A percentile compares a stretch with the other conserved stretches of the same genome.
Conservation (phyloP, 2,797 vertebrate genomes). For the Sphenodon punctatus region DNA sequence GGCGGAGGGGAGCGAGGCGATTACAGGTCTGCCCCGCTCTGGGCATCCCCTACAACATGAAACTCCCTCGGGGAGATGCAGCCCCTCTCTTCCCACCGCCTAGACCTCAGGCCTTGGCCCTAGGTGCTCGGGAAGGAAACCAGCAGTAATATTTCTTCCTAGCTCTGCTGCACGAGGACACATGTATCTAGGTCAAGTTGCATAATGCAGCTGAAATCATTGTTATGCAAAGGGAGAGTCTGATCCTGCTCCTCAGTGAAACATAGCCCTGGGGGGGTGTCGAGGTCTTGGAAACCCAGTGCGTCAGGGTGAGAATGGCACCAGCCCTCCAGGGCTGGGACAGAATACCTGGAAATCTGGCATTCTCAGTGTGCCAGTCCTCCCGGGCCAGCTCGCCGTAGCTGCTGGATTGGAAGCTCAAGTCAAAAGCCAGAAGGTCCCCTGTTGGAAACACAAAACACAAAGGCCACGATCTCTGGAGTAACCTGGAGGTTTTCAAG, state of each 20-base stretch:
- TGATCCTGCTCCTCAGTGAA: background rate
- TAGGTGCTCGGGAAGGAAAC: background rate
- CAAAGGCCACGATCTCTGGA: background rate
- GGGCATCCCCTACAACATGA: too few relatives aligned
- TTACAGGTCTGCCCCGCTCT: too few relatives aligned
- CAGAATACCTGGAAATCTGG: conserved; percentile 70
- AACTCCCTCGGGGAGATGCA: too few relatives aligned
- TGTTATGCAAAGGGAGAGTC: background rate
- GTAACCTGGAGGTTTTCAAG: too few relatives aligned
- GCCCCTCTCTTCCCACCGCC: background rate
- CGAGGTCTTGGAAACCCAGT: background rate
- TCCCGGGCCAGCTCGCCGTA: conserved; percentile 55
- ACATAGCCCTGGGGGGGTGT: background rate
- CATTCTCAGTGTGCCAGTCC: conserved; percentile 29
- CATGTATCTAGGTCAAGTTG: background rate
- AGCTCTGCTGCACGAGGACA: background rate
- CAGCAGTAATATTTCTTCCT: background rate
- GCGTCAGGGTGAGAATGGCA: background rate
- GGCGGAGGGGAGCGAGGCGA: too few relatives aligned
- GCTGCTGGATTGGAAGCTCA: conserved; percentile 39
- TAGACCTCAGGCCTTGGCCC: background rate
- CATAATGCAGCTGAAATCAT: background rate
- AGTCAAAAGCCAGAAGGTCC: conserved; percentile 54
- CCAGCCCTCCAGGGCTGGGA: background rate
- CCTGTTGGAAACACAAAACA: conserved; percentile 53